Evolutionary conservation across 2,113 vertebrate species (phyloP).

Genomic region (Apteryx mantelli): DNA sequence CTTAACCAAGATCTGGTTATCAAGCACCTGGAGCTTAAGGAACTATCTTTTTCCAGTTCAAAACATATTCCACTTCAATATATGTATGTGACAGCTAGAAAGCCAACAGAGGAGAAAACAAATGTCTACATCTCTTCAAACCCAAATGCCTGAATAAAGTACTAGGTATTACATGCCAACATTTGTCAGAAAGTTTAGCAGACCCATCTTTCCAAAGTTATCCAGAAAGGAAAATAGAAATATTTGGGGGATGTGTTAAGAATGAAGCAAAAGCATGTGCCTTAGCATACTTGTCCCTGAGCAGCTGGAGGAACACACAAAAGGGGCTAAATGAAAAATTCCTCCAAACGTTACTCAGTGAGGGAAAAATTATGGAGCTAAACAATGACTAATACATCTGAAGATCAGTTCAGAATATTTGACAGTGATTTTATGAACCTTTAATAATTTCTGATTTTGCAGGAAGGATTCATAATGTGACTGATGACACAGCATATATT

Average conservation of each 20-base stretch:
- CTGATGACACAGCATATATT: neutral
- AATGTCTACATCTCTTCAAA: neutral
- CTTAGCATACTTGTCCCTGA: neutral
- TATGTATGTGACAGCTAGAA: neutral
- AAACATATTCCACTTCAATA: neutral
- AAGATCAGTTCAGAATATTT: neutral
- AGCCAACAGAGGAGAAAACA: neutral
- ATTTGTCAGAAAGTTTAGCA: neutral
- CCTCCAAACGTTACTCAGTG: neutral
- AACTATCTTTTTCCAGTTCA: neutral
- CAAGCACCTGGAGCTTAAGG: neutral
- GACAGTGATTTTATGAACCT: neutral
- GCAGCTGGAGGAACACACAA: neutral
- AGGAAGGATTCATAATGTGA: neutral
- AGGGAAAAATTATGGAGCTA: neutral
- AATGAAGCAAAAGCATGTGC: neutral
- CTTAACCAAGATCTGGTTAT: neutral
- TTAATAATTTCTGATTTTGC: neutral
- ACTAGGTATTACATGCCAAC: neutral
- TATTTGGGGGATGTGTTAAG: neutral
- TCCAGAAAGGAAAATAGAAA: neutral
- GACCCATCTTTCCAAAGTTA: neutral
- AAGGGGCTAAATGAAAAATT: neutral
- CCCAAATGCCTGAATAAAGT: neutral
- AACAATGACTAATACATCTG: neutral